Conservation (phyloP, 2,113 vertebrate species). For the Taxidea taxus region DNA sequence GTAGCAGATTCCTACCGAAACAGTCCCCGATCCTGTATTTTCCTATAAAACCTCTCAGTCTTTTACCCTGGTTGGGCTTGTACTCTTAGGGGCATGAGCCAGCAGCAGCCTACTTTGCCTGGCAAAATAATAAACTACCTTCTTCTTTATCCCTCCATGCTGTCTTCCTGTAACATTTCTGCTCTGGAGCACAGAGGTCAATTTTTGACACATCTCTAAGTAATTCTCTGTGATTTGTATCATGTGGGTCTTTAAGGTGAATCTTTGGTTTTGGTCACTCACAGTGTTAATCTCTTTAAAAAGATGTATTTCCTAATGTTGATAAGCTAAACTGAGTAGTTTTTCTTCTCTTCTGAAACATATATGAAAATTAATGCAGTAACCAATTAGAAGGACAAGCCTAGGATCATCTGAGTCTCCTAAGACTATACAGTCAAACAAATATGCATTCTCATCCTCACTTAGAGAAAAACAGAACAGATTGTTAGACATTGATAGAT, state of each 20-base stretch:
- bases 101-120: background rate
- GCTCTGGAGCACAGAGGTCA: too few relatives aligned
- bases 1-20: background rate
- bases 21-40: background rate
- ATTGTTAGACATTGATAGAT: background rate
- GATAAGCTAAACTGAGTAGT: background rate
- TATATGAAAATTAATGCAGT: background rate
- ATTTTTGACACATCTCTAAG: background rate
- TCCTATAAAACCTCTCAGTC: background rate
- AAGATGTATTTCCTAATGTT: background rate
- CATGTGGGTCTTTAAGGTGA: background rate
- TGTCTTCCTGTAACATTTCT: background rate
- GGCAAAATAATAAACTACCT: background rate
- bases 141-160: background rate
- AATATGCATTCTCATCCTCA: background rate
- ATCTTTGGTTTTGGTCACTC: background rate
- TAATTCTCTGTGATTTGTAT: background rate
- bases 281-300: background rate
- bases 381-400: background rate
- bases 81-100: background rate
- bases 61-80: background rate
- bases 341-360: conserved; percentile 9
- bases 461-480: background rate
- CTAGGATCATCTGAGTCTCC: background rate
- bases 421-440: background rate